Base-by-base conservation (phyloP, 2,888 invertebrate species). In the Deladenus siricidicola region DNA sequence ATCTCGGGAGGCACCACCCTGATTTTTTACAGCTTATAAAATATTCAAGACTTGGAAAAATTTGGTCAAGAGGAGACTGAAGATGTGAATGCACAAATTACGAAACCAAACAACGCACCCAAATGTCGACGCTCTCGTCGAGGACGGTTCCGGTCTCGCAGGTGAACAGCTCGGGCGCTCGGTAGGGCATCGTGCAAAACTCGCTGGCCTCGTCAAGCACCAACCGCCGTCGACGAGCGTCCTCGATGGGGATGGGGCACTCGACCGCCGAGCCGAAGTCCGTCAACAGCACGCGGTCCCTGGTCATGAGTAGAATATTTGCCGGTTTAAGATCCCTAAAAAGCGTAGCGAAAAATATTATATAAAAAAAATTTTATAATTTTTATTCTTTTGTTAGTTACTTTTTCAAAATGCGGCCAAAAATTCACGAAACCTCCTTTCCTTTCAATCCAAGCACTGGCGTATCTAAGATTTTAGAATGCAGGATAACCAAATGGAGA, bases 161-260 rank as follows among this genome's bases (percentile, higher is more conserved):
- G 70, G 86, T 86, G 77, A 90, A 91, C 53, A 91, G 81, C 80
- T 90, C 90, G 0, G 90, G 90, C 1, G 90, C 88, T 70, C 89
- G 82, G 78, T 89, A 91, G 2, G 89, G 86, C 86, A 90, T 89
- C 26, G 89, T 88, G 79, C 88, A 89, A 63, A 87, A 83, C 80
- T 90, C 89, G 52, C 87, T 88, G 1, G 89, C 89, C 54, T 85
- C 81, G 77, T 90, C 90, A 80, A 89, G 85, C 47, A 87, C 79
- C 23, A 70, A 58, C 56, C 70, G 67, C 29, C 76, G 73, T 8
- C 81, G 81, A 24, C 80, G 78, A n/a, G 78, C 68, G 21, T 79
- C 65, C 23, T 67, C 76, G 23, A 76, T 78, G 6, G 81, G 78
- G 48, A 80, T 75, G 14, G 81, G 78, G 59, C 80, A 69, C 28